Conservation (phyloP, 2,113 vertebrate genomes). For the Leptodactylus fuscus region DNA sequence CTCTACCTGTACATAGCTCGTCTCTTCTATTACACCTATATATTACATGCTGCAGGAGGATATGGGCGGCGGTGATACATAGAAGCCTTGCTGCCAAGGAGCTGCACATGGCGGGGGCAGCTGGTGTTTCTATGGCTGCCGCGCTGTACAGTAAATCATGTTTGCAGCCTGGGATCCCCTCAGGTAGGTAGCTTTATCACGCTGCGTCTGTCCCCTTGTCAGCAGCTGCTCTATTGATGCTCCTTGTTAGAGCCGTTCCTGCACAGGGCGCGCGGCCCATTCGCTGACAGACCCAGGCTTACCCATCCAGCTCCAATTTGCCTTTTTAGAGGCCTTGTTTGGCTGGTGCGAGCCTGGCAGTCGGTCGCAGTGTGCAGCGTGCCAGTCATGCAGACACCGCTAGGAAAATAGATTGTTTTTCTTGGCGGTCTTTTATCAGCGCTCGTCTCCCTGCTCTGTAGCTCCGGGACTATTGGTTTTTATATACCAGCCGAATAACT, state of each 20-base stretch:
- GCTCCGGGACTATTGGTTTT: background rate
- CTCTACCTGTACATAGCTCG: too few relatives aligned
- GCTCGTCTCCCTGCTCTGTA: background rate
- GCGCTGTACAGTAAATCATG: background rate
- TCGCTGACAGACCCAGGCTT: background rate
- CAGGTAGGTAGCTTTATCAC: too few relatives aligned
- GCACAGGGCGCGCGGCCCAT: background rate
- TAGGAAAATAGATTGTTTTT: background rate
- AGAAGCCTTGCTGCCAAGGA: too few relatives aligned
- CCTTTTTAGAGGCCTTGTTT: background rate
- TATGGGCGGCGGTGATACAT: too few relatives aligned
- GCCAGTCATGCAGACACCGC: background rate
- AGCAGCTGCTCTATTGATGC: background rate
- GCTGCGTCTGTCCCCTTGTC: background rate
- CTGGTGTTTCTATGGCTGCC: background rate
- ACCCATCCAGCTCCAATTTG: conserved; percentile 19
- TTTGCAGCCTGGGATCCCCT: too few relatives aligned
- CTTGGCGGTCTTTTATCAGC: background rate
- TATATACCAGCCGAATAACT: background rate
- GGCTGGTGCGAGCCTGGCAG: background rate
- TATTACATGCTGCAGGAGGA: too few relatives aligned
- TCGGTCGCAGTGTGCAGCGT: background rate
- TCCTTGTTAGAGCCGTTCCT: conserved; percentile 17
- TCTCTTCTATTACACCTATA: too few relatives aligned
- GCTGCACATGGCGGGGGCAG: background rate